phyloP scores from a whole-genome alignment of 2,888 invertebrate species.

The Sussaba pulchella region DNA sequence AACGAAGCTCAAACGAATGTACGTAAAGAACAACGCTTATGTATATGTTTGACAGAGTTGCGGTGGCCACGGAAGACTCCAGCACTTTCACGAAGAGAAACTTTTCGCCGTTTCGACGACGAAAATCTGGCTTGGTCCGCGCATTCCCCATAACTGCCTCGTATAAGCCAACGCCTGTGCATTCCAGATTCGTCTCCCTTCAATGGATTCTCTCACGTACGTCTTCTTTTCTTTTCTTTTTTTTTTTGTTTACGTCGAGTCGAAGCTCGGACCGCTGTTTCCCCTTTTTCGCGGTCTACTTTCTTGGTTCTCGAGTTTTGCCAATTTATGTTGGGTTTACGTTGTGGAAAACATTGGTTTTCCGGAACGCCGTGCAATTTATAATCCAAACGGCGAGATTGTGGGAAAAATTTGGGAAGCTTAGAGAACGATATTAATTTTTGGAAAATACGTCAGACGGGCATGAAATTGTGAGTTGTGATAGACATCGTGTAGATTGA shows the following conservation, averaged over 20 bases:
- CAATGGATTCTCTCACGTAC: background rate
- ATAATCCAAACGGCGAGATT: slow-evolving; percentile 5
- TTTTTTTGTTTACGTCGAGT: no score
- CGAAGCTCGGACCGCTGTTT: background rate
- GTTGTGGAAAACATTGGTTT: background rate
- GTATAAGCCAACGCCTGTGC: slow-evolving; percentile 37
- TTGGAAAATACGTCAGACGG: no score
- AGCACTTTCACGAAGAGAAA: slow-evolving; percentile 45
- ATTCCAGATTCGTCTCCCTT: background rate
- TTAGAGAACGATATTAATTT: no score
- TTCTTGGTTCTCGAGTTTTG: slow-evolving; percentile 20
- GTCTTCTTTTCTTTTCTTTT: slow-evolving; percentile 1
- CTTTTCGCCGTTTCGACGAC: slow-evolving; percentile 44
- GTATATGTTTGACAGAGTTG: background rate
- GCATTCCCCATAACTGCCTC: slow-evolving; percentile 35
- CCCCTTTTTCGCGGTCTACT: slow-evolving; percentile 33
- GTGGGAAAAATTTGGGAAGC: no score
- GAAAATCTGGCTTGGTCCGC: slow-evolving; percentile 24
- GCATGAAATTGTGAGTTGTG: no score
- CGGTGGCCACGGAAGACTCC: background rate
- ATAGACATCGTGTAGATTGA: no score
- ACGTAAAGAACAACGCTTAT: background rate
- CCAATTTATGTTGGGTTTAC: slow-evolving; percentile 1
- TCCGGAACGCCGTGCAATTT: slow-evolving; percentile 27
- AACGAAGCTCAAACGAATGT: slow-evolving; percentile 11